Evolutionary conservation across 2,888 invertebrate species (phyloP), one percentile per base, ranked within the genome.

Genomic region (Orthosia gracilis): DNA sequence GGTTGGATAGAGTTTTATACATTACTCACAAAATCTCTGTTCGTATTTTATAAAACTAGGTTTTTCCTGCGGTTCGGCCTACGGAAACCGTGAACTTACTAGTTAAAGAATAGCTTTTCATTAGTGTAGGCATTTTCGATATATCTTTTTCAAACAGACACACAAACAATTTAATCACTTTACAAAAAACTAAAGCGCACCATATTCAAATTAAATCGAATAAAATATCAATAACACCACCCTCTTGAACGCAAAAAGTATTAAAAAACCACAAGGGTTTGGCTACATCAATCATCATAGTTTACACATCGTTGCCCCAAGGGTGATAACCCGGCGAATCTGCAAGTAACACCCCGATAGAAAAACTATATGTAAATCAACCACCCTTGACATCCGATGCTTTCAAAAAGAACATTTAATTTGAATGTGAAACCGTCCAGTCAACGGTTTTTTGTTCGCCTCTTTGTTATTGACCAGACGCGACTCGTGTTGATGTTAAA

Each of bases 201-300:
- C 59, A 50, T 23, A 49, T 45, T 26, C 18, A 58, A 67, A 73
- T 63, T 50, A 52, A 31, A 47, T 59, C 65, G 78, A 73, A 74
- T 26, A 50, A 65, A 52, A 70, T 66, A 74, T 74, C 59, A 67
- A 69, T 73, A 76, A 65, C 57, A 67, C 55, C 50, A 74, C 58
- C 64, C 69, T 61, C 21, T 58, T 61, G 45, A 64, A 64, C 74
- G 71, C 73, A 82, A 84, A 83, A 82, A 78, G 52, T 79, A 82
- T 82, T 70, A 81, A 76, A n/a, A 57, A 68, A n/a, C 65, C 61
- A 73, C 66, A 55, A 69, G 72, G 76, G 85, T 59, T 55, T 66
- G 55, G 67, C 26, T 45, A 50, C 70, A 85, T 85, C 84, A 65
- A 85, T 85, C 84, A 85, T 76, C 26, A 52, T 21, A 54, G 66